Conservation (phyloP, 2,797 vertebrate species). For the Eulemur albifrons region DNA sequence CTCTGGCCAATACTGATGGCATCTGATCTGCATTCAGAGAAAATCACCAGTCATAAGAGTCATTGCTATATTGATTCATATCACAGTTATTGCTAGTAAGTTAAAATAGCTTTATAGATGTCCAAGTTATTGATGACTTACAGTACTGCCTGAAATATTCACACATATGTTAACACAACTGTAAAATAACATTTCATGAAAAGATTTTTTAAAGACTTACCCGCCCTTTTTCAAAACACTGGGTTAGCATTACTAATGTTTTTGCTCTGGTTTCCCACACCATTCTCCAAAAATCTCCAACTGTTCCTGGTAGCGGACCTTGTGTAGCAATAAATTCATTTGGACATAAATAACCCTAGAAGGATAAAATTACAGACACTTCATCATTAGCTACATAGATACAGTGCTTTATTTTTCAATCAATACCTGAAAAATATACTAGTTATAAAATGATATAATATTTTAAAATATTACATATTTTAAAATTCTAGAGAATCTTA, state of each 20-base stretch:
- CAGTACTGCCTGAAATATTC: background rate
- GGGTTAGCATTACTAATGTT: constrained; percentile 97
- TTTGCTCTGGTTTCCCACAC: constrained; percentile 97
- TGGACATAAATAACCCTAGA: constrained; percentile 96
- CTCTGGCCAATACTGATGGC: constrained; percentile 99
- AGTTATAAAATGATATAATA: background rate
- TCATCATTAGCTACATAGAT: background rate
- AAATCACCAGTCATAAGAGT: background rate
- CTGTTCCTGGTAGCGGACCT: constrained; percentile 96
- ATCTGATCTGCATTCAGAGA: constrained; percentile 91
- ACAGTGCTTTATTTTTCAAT: background rate
- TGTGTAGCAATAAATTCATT: constrained; percentile 99
- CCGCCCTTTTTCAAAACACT: constrained; percentile 97
- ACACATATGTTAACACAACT: constrained; percentile 36
- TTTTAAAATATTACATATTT: background rate
- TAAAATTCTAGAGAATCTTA: background rate
- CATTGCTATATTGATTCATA: background rate
- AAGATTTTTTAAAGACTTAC: constrained; percentile 86
- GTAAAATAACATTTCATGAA: constrained; percentile 28
- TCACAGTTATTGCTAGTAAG: background rate
- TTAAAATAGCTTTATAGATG: background rate
- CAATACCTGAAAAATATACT: background rate
- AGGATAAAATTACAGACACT: background rate
- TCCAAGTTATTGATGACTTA: background rate
- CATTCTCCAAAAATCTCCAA: constrained; percentile 99